These are phyloP conservation scores for Nansenia antarctica DNA, from an alignment of 2,113 vertebrate genomes.

Conservation along the genomic window DNA sequence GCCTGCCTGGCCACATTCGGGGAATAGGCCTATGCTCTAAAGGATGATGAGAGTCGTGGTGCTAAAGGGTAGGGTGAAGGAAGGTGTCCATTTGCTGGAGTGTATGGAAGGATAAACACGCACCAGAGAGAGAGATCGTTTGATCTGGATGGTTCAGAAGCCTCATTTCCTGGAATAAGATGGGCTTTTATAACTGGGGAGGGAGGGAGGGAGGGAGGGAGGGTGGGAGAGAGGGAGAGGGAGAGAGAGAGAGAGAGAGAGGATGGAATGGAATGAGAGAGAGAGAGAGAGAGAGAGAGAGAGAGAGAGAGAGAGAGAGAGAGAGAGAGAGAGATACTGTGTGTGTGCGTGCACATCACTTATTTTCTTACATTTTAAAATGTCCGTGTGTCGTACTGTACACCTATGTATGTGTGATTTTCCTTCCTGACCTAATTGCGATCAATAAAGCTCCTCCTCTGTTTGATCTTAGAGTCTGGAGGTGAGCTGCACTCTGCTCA, in stretches of 20 bases:
- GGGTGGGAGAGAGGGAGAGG: not conserved
- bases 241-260: not conserved
- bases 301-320: not conserved
- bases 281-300: not conserved
- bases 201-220: not conserved
- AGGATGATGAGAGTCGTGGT: not conserved
- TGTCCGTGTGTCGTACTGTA: not conserved
- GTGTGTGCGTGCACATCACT: too few species aligned
- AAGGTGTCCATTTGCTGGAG: not conserved
- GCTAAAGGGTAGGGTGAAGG: not conserved
- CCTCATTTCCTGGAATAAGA: not conserved
- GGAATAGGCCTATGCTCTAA: too few species aligned
- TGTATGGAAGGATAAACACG: not conserved
- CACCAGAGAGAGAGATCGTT: not conserved
- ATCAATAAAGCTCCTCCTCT: constrained; percentile 18
- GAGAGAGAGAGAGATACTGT: not conserved
- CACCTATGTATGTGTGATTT: not conserved
- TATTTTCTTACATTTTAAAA: too few species aligned
- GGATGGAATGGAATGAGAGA: not conserved
- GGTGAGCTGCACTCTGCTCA: constrained; percentile 32
- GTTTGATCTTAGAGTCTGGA: constrained; percentile 28
- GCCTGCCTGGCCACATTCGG: too few species aligned
- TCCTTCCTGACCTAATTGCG: not conserved
- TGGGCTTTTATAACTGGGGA: not conserved
- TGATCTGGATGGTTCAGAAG: not conserved